Conservation (phyloP, 2,113 vertebrate species). For the Pelecanoides urinatrix region DNA sequence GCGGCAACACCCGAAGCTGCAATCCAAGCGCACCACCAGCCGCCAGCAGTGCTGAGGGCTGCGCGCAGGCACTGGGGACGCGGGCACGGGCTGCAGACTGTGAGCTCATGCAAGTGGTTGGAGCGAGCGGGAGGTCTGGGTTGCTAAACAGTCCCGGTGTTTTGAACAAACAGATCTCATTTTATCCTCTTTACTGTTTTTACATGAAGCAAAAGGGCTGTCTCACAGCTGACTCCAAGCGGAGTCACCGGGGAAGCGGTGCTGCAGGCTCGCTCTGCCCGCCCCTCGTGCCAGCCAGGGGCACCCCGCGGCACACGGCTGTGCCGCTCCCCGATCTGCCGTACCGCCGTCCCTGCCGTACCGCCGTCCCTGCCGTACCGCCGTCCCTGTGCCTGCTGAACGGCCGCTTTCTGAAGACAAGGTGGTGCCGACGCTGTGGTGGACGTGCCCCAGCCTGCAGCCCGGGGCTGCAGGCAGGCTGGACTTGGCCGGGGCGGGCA, state of each 20-base stretch:
- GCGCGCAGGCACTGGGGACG: not conserved
- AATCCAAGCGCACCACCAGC: not conserved
- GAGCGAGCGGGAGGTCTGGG: not conserved
- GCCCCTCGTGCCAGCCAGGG: not conserved
- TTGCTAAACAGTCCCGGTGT: not conserved
- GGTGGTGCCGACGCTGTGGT: accelerated
- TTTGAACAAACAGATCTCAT: not conserved
- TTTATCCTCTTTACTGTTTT: not conserved
- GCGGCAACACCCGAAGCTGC: not conserved
- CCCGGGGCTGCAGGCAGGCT: not conserved
- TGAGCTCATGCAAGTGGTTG: not conserved
- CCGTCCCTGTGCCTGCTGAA: not conserved
- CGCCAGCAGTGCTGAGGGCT: not conserved
- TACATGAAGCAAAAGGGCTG: not conserved
- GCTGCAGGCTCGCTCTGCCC: not conserved
- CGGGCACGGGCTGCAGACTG: not conserved
- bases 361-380: accelerated
- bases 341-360: accelerated
- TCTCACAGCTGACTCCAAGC: not conserved
- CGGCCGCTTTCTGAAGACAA: not conserved
- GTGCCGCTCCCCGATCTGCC: not conserved
- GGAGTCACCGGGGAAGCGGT: not conserved
- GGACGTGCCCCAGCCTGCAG: not conserved
- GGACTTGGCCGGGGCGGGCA: not conserved
- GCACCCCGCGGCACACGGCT: accelerated